These are phyloP conservation scores for Drosophila pachea DNA, from an alignment of 1,140 invertebrate species.

Conservation along the genomic window DNA sequence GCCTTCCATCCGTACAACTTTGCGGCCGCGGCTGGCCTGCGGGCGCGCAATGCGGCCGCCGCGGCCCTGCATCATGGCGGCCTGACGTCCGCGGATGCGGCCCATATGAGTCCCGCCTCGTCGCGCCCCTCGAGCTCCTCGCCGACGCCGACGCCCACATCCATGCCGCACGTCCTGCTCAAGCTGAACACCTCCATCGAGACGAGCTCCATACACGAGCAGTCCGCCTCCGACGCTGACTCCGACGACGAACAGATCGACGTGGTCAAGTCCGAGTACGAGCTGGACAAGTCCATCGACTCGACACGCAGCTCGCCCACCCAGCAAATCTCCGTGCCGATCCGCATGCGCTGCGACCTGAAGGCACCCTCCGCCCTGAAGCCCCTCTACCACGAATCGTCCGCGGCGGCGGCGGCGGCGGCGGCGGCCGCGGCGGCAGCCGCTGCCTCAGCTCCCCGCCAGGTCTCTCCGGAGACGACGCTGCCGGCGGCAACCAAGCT, in stretches of 20 bases:
- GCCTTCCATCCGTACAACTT: conserved; percentile 78
- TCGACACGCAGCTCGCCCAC: conserved; percentile 64
- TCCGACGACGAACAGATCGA: conserved; percentile 85
- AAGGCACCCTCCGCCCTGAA: conserved; percentile 82
- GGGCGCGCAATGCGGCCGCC: conserved; percentile 68
- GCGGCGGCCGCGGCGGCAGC: conserved; percentile 9
- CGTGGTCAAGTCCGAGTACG: conserved; percentile 87
- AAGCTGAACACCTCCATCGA: conserved; percentile 81
- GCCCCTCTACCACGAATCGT: conserved; percentile 75
- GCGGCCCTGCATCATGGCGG: conserved; percentile 48
- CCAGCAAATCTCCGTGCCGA: conserved; percentile 45
- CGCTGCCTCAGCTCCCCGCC: conserved; percentile 67
- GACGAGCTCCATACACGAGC: conserved; percentile 83
- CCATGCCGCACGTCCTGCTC: conserved; percentile 78
- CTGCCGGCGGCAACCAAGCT: conserved; percentile 78
- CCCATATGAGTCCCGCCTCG: conserved; percentile 80
- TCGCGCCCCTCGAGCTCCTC: conserved; percentile 80
- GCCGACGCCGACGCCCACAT: conserved; percentile 78
- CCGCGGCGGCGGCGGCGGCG: conserved; percentile 16
- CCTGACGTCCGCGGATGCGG: conserved; percentile 33
- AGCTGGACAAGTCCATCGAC: conserved; percentile 75
- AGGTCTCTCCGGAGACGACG: conserved; percentile 80
- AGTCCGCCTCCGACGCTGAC: conserved; percentile 82
- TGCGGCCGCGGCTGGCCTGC: conserved; percentile 69
- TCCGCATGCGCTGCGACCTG: conserved; percentile 80